phyloP scores from a whole-genome alignment of 2,888 invertebrate genomes.

The Campoplex nolae region DNA sequence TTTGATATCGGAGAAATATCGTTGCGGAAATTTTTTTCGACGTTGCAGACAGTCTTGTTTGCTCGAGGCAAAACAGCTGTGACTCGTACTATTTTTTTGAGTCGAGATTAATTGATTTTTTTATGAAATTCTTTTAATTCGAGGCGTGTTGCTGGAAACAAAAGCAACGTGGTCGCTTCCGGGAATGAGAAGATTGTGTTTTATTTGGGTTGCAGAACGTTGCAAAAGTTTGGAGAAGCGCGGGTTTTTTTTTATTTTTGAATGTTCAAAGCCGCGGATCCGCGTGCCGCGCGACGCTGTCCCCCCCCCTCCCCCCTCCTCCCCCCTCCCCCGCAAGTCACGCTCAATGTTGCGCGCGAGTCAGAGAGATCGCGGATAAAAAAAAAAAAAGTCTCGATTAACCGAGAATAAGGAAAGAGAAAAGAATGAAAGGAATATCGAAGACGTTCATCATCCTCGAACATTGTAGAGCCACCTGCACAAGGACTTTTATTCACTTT shows the following conservation, averaged over 20 bases:
- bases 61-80: neutral
- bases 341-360: constrained; percentile 14
- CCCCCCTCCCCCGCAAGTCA: neutral
- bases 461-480: constrained; percentile 19
- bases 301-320: neutral
- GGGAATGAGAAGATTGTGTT: neutral
- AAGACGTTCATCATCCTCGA: constrained; percentile 3
- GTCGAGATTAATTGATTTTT: neutral
- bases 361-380: neutral
- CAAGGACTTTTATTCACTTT: constrained; percentile 7
- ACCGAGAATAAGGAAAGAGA: neutral
- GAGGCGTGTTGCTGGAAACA: neutral
- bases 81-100: neutral
- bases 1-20: neutral
- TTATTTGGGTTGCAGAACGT: neutral
- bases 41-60: neutral
- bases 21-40: neutral
- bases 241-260: constrained; percentile 21
- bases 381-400: constrained; percentile 17
- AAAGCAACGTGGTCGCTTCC: neutral
- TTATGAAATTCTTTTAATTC: neutral
- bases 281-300: constrained; percentile 12
- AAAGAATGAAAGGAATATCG: neutral
- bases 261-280: constrained; percentile 3
- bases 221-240: neutral